Percentiles rank a stretch among this genome's conserved stretches.
phyloP scores from a whole-genome alignment of 2,888 invertebrate species.

The Cancer borealis region DNA sequence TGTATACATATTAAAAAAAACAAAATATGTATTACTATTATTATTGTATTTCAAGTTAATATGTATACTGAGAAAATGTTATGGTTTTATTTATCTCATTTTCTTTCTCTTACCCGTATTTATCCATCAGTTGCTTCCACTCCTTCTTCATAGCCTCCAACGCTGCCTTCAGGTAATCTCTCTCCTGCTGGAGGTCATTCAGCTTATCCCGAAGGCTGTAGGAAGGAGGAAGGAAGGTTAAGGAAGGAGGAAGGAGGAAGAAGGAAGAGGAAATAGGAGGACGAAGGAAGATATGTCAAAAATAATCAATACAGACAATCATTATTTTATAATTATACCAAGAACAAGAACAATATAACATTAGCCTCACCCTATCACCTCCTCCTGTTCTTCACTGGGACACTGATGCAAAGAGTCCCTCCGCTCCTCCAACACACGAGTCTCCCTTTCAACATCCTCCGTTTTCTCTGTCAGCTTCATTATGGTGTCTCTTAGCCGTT shows the following conservation, averaged over 20 bases:
- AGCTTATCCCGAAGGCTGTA: conserved; percentile 47
- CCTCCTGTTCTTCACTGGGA: neutral
- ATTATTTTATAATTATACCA: neutral
- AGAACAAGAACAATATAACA: neutral
- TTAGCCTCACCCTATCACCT: neutral
- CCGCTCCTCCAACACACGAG: neutral
- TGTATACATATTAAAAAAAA: neutral
- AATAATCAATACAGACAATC: neutral
- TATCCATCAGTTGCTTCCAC: neutral
- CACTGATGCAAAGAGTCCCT: neutral
- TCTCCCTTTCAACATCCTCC: conserved; percentile 10
- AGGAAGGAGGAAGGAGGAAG: neutral
- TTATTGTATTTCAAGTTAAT: neutral
- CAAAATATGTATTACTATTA: neutral
- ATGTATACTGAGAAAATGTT: neutral
- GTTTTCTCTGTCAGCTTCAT: conserved; percentile 16
- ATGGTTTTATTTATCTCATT: neutral
- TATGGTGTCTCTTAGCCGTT: neutral
- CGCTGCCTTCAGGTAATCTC: conserved; percentile 62
- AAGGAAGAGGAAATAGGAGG: neutral
- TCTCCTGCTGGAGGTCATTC: conserved; percentile 45
- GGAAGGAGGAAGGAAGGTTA: neutral
- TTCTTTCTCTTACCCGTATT: neutral
- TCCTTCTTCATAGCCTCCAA: conserved; percentile 52
- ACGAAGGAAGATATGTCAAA: neutral